A percentile compares a stretch with the other conserved stretches of the same genome.
Evolutionary conservation across 92 coral and sea anemone species (phyloP).

Genomic region (Pocillopora grandis): DNA sequence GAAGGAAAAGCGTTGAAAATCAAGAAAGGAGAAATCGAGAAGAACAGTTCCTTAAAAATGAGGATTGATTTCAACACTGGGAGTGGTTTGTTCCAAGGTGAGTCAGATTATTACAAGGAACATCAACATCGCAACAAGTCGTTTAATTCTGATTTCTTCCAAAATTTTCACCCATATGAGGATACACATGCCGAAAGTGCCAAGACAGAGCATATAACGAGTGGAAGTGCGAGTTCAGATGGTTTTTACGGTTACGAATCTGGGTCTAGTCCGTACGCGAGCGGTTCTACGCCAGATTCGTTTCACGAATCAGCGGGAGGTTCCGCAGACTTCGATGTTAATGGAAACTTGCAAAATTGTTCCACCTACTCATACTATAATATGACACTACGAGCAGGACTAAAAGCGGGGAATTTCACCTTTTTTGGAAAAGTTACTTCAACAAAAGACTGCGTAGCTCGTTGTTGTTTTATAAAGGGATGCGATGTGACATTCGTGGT

Average conservation of each 20-base stretch:
- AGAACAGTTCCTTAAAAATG: not conserved
- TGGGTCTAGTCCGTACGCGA: not conserved
- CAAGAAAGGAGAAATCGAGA: not conserved
- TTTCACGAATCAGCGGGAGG: not conserved
- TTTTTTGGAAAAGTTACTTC: slow-evolving; percentile 63
- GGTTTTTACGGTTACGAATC: not conserved
- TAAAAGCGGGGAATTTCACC: slow-evolving; percentile 72
- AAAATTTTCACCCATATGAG: not conserved
- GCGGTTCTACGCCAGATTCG: not conserved
- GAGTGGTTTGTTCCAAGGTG: not conserved
- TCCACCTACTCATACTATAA: slow-evolving; percentile 35
- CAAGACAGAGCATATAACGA: not conserved
- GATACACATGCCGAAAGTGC: slow-evolving; percentile 12
- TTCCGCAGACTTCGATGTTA: not conserved
- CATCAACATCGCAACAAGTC: not conserved
- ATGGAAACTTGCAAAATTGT: not conserved
- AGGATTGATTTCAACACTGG: not conserved
- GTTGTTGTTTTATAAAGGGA: slow-evolving; percentile 58
- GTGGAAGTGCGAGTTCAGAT: not conserved
- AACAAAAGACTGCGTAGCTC: slow-evolving; percentile 64
- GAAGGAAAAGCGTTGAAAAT: not conserved
- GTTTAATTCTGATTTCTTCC: not conserved
- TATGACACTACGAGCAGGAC: slow-evolving; percentile 80
- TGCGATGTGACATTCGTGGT: slow-evolving; percentile 87
- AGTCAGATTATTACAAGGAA: slow-evolving; percentile 12